Evolutionary conservation across 2,797 vertebrate species (phyloP).

Genomic region (Bovichtus variegatus): DNA sequence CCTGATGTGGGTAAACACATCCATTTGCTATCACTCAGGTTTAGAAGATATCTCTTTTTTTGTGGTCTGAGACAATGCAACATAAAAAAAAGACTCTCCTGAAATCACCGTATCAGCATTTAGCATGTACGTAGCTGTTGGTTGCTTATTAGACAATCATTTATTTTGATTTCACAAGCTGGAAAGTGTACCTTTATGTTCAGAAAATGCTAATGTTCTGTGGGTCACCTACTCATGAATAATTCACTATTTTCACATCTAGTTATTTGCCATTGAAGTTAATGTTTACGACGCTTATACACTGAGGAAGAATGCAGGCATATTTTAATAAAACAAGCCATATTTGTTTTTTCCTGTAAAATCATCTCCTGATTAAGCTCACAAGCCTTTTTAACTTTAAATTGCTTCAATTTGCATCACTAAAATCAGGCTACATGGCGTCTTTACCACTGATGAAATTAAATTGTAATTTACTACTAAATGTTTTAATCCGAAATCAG

Average conservation of each 20-base stretch:
- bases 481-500: slow-evolving; percentile 15
- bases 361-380: slow-evolving; percentile 23
- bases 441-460: slow-evolving; percentile 25
- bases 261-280: slow-evolving; percentile 2
- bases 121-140: slow-evolving; percentile 26
- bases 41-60: background rate
- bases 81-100: slow-evolving; percentile 1
- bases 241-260: slow-evolving; percentile 20
- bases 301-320: background rate
- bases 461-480: slow-evolving; percentile 6
- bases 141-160: slow-evolving; percentile 11
- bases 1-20: slow-evolving; percentile 13
- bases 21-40: background rate
- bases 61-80: slow-evolving; percentile 7
- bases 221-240: slow-evolving; percentile 3
- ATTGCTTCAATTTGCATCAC: slow-evolving; percentile 34
- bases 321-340: background rate
- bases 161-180: slow-evolving; percentile 13
- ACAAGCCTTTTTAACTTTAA: slow-evolving; percentile 21
- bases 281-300: slow-evolving; percentile 8
- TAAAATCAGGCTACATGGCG: slow-evolving; percentile 19
- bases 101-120: slow-evolving; percentile 36
- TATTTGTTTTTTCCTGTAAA: background rate
- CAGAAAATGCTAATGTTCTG: background rate
- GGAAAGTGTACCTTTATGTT: background rate